Conservation (phyloP, 2,888 invertebrate species). For the Parelbella ahira region DNA sequence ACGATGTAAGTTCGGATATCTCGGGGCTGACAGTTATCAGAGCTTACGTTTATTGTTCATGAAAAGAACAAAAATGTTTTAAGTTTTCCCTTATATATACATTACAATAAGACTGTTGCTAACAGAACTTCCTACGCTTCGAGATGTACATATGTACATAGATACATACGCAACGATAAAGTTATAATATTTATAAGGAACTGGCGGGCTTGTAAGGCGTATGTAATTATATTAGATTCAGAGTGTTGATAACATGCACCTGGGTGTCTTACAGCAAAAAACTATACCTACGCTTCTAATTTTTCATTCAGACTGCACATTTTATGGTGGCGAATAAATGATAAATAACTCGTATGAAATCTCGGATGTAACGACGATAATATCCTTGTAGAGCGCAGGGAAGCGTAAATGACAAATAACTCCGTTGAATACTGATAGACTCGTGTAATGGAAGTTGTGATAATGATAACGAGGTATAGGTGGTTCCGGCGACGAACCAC, state of each 20-base stretch:
- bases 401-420: slow-evolving; percentile 34
- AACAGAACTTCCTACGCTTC: too few relatives aligned
- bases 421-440: slow-evolving; percentile 12
- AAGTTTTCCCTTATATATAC: too few relatives aligned
- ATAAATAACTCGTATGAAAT: slow-evolving; percentile 5
- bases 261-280: neutral
- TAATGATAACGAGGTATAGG: slow-evolving; percentile 12
- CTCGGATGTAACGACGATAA: slow-evolving; percentile 26
- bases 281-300: slow-evolving; percentile 5
- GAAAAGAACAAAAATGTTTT: too few relatives aligned
- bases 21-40: too few relatives aligned
- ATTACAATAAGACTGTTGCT: too few relatives aligned
- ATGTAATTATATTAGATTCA: neutral
- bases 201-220: neutral
- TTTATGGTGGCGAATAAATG: slow-evolving; percentile 5
- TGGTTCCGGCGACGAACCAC: slow-evolving; percentile 7
- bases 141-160: too few relatives aligned
- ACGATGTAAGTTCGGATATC: too few relatives aligned
- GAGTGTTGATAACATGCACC: neutral
- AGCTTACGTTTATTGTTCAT: too few relatives aligned
- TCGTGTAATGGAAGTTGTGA: slow-evolving; percentile 6
- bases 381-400: slow-evolving; percentile 33
- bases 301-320: slow-evolving; percentile 16
- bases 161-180: too few relatives aligned
- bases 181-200: neutral